Conservation (phyloP, 2,888 invertebrate genomes). For the Eilema sororculum region DNA sequence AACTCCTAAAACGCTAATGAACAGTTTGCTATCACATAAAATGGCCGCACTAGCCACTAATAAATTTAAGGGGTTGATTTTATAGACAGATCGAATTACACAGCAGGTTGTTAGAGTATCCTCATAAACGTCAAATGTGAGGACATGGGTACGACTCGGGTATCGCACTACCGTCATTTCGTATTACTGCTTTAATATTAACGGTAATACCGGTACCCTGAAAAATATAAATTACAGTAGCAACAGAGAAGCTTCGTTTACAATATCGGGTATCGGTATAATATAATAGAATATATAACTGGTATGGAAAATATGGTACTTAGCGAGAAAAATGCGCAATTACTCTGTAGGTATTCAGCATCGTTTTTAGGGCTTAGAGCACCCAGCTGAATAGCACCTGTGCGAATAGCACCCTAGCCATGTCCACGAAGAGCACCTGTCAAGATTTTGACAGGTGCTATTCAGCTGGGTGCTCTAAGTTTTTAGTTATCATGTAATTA, state of each 20-base stretch:
- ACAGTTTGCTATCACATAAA: slow-evolving; percentile 41
- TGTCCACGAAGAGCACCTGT: too few relatives aligned
- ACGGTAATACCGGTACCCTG: slow-evolving; percentile 30
- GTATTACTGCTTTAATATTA: slow-evolving; percentile 57
- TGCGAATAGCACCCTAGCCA: too few relatives aligned
- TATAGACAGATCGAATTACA: slow-evolving; percentile 77
- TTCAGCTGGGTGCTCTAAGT: too few relatives aligned
- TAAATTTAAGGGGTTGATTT: slow-evolving; percentile 68
- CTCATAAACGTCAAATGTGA: slow-evolving; percentile 81
- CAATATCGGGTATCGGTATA: not conserved
- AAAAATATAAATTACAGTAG: slow-evolving; percentile 41
- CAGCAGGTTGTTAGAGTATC: slow-evolving; percentile 70
- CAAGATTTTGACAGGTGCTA: too few relatives aligned
- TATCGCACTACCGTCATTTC: slow-evolving; percentile 69
- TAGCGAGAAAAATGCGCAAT: too few relatives aligned
- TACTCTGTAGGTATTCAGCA: too few relatives aligned
- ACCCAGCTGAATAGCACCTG: too few relatives aligned
- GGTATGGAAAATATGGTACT: not conserved
- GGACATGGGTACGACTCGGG: slow-evolving; percentile 75
- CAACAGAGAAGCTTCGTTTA: not conserved
- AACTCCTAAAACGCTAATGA: slow-evolving; percentile 39
- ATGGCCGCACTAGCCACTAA: slow-evolving; percentile 47
- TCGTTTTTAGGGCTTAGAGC: too few relatives aligned
- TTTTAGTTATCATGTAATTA: too few relatives aligned
- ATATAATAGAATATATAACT: not conserved